A percentile compares a stretch with the other conserved stretches of the same genome.
phyloP scores from a whole-genome alignment of 2,888 invertebrate genomes.

The Platycnemis pennipes region DNA sequence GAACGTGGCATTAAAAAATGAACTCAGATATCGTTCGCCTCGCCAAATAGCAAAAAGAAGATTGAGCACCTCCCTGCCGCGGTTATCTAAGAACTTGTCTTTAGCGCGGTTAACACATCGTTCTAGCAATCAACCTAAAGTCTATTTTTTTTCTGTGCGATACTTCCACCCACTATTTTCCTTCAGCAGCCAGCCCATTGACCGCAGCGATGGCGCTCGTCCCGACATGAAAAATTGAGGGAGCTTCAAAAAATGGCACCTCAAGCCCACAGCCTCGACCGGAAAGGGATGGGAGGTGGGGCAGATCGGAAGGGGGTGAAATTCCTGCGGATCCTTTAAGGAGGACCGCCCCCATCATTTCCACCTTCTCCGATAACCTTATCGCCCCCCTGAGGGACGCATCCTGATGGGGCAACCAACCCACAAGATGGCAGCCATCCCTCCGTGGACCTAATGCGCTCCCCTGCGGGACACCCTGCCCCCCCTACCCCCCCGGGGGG shows the following conservation, averaged over 20 bases:
- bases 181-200: too few species aligned
- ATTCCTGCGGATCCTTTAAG: background rate
- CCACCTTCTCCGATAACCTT: background rate
- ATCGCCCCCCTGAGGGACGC: background rate
- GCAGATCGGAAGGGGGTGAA: background rate
- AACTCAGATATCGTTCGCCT: too few species aligned
- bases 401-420: background rate
- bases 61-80: too few species aligned
- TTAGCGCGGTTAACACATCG: too few species aligned
- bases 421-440: background rate
- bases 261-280: background rate
- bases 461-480: background rate
- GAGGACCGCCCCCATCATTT: background rate
- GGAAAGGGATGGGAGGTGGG: background rate
- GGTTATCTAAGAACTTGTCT: too few species aligned
- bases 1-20: too few species aligned
- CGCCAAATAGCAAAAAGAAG: too few species aligned
- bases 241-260: background rate
- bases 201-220: background rate
- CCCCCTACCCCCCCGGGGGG: too few species aligned
- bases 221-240: background rate
- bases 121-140: too few species aligned
- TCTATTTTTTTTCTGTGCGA: too few species aligned
- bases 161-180: too few species aligned
- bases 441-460: background rate